Evolutionary conservation across 2,797 vertebrate genomes (phyloP).

Genomic region (Poecile montanus): DNA sequence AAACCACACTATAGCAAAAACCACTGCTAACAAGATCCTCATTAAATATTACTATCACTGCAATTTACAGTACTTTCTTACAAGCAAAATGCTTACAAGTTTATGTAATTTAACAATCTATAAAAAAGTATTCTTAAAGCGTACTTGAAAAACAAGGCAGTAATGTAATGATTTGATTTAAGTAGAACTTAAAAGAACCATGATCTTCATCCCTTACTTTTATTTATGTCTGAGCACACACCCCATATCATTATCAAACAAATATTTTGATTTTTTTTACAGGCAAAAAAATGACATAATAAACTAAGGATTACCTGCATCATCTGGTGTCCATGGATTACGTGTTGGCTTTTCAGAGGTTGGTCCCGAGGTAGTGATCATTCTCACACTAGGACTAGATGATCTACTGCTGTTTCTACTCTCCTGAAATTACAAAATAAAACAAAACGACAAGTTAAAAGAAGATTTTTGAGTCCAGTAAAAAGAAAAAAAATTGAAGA

Average conservation of each 20-base stretch:
- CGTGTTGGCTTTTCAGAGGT: slow-evolving; percentile 85
- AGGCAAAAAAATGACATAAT: background rate
- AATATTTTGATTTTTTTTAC: background rate
- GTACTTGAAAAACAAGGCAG: background rate
- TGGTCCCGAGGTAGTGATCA: slow-evolving; percentile 91
- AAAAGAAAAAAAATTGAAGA: background rate
- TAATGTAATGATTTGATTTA: background rate
- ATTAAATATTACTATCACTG: background rate
- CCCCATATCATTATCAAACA: background rate
- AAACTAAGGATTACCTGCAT: slow-evolving; percentile 80
- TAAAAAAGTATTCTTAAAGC: background rate
- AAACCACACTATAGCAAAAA: background rate
- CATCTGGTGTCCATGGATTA: slow-evolving; percentile 87
- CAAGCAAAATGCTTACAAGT: background rate
- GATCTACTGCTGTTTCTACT: slow-evolving; percentile 94
- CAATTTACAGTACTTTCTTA: background rate
- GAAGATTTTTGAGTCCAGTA: background rate
- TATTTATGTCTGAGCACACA: background rate
- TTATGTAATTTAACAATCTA: background rate
- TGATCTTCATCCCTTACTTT: background rate
- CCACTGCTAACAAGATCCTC: background rate
- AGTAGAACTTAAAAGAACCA: background rate
- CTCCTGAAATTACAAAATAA: slow-evolving; percentile 76
- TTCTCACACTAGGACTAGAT: slow-evolving; percentile 95
- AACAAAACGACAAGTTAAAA: background rate